These are phyloP conservation scores for Botia almorhae DNA, from an alignment of 2,797 vertebrate species.

Conservation along the genomic window DNA sequence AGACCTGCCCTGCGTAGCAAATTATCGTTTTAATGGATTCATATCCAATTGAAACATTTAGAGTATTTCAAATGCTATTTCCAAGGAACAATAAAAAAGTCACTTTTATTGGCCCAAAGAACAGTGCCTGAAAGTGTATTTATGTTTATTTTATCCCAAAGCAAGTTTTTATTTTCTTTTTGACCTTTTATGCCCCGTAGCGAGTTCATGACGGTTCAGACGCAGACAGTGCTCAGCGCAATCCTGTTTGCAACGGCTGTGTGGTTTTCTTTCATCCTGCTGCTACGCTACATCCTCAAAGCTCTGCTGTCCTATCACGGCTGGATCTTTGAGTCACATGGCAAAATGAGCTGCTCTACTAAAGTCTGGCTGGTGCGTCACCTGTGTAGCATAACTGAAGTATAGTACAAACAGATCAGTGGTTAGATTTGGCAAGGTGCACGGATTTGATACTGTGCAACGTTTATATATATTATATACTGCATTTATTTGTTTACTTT, in stretches of 20 bases:
- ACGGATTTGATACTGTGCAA: background rate
- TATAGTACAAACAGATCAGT: background rate
- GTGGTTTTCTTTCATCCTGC: conserved; percentile 87
- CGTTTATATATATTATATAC: background rate
- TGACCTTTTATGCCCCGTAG: conserved; percentile 64
- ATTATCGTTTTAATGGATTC: no score
- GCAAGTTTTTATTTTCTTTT: background rate
- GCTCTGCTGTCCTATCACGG: conserved; percentile 90
- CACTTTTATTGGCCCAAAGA: background rate
- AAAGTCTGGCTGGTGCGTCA: conserved; percentile 85
- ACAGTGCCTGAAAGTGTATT: background rate
- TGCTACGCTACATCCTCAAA: conserved; percentile 86
- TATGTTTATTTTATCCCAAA: background rate
- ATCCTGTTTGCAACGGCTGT: conserved; percentile 88
- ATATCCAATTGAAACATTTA: no score
- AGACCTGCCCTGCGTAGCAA: no score
- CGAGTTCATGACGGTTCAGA: conserved; percentile 72
- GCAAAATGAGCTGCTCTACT: conserved; percentile 82
- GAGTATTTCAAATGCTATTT: no score
- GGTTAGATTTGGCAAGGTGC: background rate
- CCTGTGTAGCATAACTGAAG: background rate
- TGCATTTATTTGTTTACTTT: background rate
- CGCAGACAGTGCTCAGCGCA: conserved; percentile 78
- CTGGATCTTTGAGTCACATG: conserved; percentile 95
- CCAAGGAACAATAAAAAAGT: background rate